These are phyloP conservation scores for Climacteris rufus DNA, from an alignment of 2,113 vertebrate genomes.

Conservation along the genomic window DNA sequence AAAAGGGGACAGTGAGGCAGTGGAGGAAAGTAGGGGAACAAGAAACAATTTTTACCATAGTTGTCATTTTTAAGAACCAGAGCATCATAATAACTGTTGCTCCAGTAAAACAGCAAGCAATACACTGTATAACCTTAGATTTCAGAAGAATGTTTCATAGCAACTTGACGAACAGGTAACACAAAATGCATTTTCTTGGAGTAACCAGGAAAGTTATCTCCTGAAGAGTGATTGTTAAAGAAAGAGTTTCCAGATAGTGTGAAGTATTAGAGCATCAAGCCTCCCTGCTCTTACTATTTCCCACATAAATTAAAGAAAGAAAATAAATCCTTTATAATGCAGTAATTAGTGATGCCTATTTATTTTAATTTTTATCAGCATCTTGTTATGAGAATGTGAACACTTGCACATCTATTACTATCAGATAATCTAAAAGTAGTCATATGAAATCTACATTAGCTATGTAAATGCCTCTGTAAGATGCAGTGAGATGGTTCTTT, in stretches of 20 bases:
- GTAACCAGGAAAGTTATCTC: background rate
- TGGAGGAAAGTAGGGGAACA: background rate
- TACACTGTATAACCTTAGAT: background rate
- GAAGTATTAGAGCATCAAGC: background rate
- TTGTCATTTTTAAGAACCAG: background rate
- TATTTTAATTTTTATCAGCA: background rate
- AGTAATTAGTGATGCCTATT: background rate
- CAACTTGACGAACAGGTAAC: background rate
- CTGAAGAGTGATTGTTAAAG: constrained; percentile 25
- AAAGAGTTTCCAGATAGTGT: background rate
- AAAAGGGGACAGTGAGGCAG: background rate
- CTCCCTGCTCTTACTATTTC: background rate
- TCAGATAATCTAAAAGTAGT: constrained; percentile 19
- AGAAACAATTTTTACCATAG: background rate
- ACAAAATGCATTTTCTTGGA: background rate
- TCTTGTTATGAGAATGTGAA: background rate
- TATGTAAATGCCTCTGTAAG: constrained; percentile 16
- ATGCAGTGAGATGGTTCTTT: constrained; percentile 24
- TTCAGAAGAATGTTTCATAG: background rate
- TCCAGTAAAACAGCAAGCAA: background rate
- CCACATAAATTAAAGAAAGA: background rate
- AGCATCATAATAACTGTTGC: background rate
- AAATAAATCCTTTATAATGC: background rate
- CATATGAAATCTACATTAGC: constrained; percentile 14
- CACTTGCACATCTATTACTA: background rate